phyloP scores from a whole-genome alignment of 2,113 vertebrate genomes.

The Haemorhous mexicanus region DNA sequence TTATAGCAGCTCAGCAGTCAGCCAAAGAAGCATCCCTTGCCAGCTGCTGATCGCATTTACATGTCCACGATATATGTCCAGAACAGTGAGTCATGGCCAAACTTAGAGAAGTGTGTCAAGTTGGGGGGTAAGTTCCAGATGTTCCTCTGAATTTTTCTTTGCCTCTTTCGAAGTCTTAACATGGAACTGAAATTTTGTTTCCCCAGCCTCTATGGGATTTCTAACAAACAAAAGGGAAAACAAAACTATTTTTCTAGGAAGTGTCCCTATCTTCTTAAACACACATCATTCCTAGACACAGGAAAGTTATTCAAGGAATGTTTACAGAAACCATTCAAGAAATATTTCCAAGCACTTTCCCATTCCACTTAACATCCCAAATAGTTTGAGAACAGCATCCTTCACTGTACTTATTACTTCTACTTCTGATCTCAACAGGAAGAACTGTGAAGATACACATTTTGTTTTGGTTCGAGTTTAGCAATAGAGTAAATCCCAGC shows the following conservation, averaged over 20 bases:
- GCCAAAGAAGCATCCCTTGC: background rate
- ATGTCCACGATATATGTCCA: background rate
- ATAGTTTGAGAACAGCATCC: background rate
- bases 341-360: background rate
- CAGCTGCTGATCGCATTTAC: background rate
- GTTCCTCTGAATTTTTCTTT: background rate
- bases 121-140: background rate
- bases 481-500: background rate
- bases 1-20: background rate
- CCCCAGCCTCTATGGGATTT: background rate
- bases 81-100: background rate
- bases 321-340: conserved; percentile 14
- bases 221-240: background rate
- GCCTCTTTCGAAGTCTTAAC: background rate
- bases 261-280: background rate
- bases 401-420: conserved; percentile 5
- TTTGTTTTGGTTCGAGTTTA: conserved; percentile 39
- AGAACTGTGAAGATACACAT: background rate
- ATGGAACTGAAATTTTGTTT: background rate
- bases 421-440: conserved; percentile 17
- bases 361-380: conserved; percentile 6
- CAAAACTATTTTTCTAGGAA: background rate
- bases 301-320: conserved; percentile 9
- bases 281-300: background rate
- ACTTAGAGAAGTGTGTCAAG: background rate